phyloP scores from a whole-genome alignment of 1,140 invertebrate species.

The Drosophila subpulchrella region DNA sequence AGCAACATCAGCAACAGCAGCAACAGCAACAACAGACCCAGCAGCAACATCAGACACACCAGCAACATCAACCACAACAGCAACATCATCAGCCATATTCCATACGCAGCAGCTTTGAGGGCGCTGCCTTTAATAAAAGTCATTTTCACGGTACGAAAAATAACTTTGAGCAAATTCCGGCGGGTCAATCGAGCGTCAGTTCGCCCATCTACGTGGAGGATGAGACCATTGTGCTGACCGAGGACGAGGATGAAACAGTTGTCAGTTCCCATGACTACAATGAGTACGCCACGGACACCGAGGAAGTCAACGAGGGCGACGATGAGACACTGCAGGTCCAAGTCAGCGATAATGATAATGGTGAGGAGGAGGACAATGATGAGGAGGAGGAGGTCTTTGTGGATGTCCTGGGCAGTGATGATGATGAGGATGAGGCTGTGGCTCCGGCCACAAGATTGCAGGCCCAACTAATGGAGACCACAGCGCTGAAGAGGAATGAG shows the following conservation, averaged over 20 bases:
- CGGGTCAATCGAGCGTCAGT: slow-evolving; percentile 74
- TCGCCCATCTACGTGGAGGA: slow-evolving; percentile 69
- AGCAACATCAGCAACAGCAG: slow-evolving; percentile 17
- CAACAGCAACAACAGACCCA: slow-evolving; percentile 54
- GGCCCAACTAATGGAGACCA: slow-evolving; percentile 27
- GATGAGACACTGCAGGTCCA: slow-evolving; percentile 35
- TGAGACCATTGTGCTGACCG: slow-evolving; percentile 83
- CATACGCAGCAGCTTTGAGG: slow-evolving; percentile 48
- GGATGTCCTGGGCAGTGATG: slow-evolving; percentile 50
- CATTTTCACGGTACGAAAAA: slow-evolving; percentile 84
- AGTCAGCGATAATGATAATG: slow-evolving; percentile 32
- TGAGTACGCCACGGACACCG: slow-evolving; percentile 65
- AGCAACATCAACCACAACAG: slow-evolving; percentile 10
- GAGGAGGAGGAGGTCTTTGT: slow-evolving; percentile 56
- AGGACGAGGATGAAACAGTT: slow-evolving; percentile 84
- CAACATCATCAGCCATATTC: slow-evolving; percentile 62
- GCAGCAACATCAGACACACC: slow-evolving; percentile 37
- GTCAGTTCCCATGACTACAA: slow-evolving; percentile 83
- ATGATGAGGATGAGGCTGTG: slow-evolving; percentile 42
- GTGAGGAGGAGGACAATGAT: slow-evolving; percentile 33
- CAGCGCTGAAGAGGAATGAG: slow-evolving; percentile 72
- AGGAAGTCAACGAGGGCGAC: slow-evolving; percentile 46
- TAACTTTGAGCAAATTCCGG: slow-evolving; percentile 77
- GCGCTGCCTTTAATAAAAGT: slow-evolving; percentile 74
- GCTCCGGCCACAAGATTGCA: slow-evolving; percentile 31